Base-by-base conservation (phyloP, 2,888 invertebrate genomes). In the Microchrysa polita region DNA sequence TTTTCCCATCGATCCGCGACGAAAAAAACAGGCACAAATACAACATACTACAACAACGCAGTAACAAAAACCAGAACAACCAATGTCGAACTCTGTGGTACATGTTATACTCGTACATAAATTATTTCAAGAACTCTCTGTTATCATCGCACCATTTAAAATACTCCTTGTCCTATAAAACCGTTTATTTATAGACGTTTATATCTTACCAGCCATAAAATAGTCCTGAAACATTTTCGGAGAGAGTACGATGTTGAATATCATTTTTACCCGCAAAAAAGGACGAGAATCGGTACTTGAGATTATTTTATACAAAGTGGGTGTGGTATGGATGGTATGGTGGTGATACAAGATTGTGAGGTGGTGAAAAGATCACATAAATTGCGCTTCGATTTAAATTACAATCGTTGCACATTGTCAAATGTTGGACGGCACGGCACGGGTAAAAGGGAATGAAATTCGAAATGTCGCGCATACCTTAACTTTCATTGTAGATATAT, bases 331-430 rank as follows among this genome's bases (percentile, higher is more conserved):
- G 27, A n/a, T 61, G 16, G 40, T 61, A 59, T 18, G 27, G 73
- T n/a, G n/a, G n/a, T n/a, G n/a, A n/a, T n/a, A n/a, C n/a, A 9
- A 48, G 22, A 48, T 44, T 48, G 44, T 44, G 7, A 7, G 65
- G 44, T 22, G 27, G 44, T 44, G 65, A 48, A 20, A 44, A 48
- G 48, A 48, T 65, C 67, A 73, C 75, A 76, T 76, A 76, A 76
- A 76, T 76, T 76, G 74, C 59, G 60, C 57, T 76, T 76, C 76
- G 76, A 76, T 74, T 76, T 73, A 76, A 76, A 76, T 76, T 76
- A 76, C n/a, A n/a, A n/a, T 69, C 74, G 72, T 27, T 27, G 40
- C 42, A 7, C 27, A 52, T n/a, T 14, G 67, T 9, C 34, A 55
- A 23, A 44, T 20, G 20, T 48, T 44, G 23, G 9, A 48, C 12